phyloP scores from a whole-genome alignment of 2,113 vertebrate species.

The Pelecanus crispus region DNA sequence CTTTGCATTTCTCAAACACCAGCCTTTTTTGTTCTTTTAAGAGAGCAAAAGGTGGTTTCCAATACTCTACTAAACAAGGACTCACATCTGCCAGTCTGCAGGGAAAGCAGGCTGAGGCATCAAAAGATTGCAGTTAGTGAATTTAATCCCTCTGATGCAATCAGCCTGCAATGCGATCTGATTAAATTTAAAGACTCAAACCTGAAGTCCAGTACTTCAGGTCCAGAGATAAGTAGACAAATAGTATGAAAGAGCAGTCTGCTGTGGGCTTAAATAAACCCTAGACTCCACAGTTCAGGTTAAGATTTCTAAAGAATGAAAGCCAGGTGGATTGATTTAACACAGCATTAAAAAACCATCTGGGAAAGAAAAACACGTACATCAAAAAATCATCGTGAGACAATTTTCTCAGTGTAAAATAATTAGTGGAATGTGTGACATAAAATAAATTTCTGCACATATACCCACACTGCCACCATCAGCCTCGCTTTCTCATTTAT shows the following conservation, averaged over 20 bases:
- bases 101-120: conserved; percentile 5
- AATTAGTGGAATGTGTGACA: not conserved
- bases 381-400: not conserved
- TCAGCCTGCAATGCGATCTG: not conserved
- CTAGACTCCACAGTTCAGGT: not conserved
- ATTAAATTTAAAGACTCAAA: conserved; percentile 33
- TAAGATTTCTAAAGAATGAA: not conserved
- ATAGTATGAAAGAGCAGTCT: not conserved
- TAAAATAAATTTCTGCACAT: not conserved
- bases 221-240: conserved; percentile 8
- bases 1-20: not conserved
- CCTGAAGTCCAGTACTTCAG: conserved; percentile 12
- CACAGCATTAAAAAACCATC: conserved; percentile 8
- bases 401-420: conserved; percentile 16
- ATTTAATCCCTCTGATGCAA: conserved; percentile 23
- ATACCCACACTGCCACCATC: conserved; percentile 24
- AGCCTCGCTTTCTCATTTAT: not conserved
- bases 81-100: not conserved
- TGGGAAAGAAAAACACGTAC: conserved; percentile 18
- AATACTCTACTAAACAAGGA: not conserved
- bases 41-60: not conserved
- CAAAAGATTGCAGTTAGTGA: not conserved
- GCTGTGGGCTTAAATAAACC: not conserved
- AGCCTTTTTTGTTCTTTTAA: not conserved
- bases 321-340: conserved; percentile 10